These are phyloP conservation scores for Elgonia sp. DNA, from an alignment of 2,888 invertebrate genomes.

Conservation along the genomic window DNA sequence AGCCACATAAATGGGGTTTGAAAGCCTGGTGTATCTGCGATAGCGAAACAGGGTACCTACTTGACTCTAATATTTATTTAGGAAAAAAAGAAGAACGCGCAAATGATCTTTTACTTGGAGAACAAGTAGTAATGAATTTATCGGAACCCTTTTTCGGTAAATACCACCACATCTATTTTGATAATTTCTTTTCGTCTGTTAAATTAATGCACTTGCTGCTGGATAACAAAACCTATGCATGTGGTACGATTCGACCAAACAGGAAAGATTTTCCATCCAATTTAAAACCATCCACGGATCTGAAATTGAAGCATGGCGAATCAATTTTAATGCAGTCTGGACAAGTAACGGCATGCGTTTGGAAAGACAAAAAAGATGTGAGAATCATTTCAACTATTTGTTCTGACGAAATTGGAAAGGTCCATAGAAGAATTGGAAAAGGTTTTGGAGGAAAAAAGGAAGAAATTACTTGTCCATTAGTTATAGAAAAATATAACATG, in stretches of 20 bases:
- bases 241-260: neutral
- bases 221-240: neutral
- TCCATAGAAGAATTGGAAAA: slow-evolving; percentile 25
- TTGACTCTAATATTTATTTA: slow-evolving; percentile 1
- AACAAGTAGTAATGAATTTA: neutral
- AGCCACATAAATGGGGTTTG: neutral
- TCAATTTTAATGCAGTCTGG: slow-evolving; percentile 3
- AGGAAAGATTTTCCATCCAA: neutral
- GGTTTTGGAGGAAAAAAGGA: slow-evolving; percentile 24
- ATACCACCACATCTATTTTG: neutral
- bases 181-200: slow-evolving; percentile 7
- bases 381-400: slow-evolving; percentile 17
- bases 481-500: slow-evolving; percentile 29
- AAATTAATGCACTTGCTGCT: neutral
- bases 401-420: slow-evolving; percentile 22
- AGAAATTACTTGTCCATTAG: slow-evolving; percentile 19
- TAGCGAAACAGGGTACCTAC: neutral
- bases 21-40: slow-evolving; percentile 5
- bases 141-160: neutral
- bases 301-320: neutral
- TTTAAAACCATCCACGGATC: neutral
- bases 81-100: neutral
- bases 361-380: slow-evolving; percentile 44
- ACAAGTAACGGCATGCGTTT: slow-evolving; percentile 12
- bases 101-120: neutral